Base-by-base conservation (phyloP, 2,113 vertebrate genomes). In the Machaerirhynchus nigripectus region DNA sequence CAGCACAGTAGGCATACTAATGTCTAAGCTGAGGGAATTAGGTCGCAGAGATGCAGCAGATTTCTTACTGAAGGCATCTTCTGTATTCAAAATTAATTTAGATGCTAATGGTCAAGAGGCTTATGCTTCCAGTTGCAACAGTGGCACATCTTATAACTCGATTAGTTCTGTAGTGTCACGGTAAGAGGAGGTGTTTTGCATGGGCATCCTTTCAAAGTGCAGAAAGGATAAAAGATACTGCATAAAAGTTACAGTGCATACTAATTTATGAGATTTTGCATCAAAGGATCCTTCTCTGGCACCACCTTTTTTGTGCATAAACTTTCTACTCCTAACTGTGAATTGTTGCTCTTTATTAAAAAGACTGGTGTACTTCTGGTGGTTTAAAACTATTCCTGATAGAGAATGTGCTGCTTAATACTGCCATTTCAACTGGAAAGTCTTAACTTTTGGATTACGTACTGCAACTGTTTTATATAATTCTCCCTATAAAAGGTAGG, bases 111-210 rank as follows among this genome's bases (percentile, higher is more conserved):
- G 99, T 80, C 97, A 98, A 84, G 98, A 98, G 39, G 94, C 97
- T 74, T 99, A 99, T 74, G 98, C 98, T 40, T 98, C 99, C 13
- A 98, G 98, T 94, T 99, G 99, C 97, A 99, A 99, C 81, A 99
- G 99, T 7, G 99, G 99, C 67, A 99, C 98, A 0, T 99, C 99
- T 15, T 99, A 99, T 68, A 99, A 99, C 97, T 99, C 99, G 7
- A 99, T 99, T 97, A 99, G 99, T 97, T 99, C 99, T 4, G 99
- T 99, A 65, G 98, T 99, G 77, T 99, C 99, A 63, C 98, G 99
- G 97, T 99, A 98, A 99, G 96, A 93, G 49, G 53, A 93, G 74
- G 50, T 69, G 75, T 93, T 94, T 63, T 75, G 74, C 56, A 46
- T 83, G 63, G 90, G 81, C 81, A 37, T 84, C 59, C 96, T 92